phyloP scores from a whole-genome alignment of 2,113 vertebrate genomes.

The Corythaixoides concolor region DNA sequence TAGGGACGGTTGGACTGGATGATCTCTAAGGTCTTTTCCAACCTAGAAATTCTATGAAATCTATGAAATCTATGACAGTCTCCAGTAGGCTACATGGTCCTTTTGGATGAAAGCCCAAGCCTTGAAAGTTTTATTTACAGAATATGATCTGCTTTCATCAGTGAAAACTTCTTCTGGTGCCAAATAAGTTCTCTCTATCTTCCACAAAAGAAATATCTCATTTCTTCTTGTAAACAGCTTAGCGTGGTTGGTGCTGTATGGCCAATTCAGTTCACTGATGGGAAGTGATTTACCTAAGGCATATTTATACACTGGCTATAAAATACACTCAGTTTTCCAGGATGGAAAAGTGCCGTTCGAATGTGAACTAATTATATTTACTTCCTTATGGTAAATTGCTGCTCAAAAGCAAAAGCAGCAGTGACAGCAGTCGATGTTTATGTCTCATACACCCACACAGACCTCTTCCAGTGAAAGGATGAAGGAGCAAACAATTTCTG shows the following conservation, averaged over 20 bases:
- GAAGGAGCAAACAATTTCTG: not conserved
- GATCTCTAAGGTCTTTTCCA: no score
- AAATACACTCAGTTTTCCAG: not conserved
- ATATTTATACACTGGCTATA: not conserved
- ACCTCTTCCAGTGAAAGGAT: not conserved
- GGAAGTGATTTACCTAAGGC: not conserved
- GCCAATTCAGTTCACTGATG: not conserved
- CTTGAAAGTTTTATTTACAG: not conserved
- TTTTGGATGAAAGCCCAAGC: not conserved
- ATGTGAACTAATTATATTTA: slow-evolving; percentile 2
- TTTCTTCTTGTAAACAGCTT: not conserved
- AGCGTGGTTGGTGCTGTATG: not conserved
- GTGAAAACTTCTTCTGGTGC: not conserved
- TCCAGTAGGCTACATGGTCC: not conserved
- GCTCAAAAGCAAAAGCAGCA: not conserved
- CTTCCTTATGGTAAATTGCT: not conserved
- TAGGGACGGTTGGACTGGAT: no score
- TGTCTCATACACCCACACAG: not conserved
- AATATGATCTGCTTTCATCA: not conserved
- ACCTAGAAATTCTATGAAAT: no score
- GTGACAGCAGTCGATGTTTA: not conserved
- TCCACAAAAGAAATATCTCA: not conserved
- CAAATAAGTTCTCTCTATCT: not conserved
- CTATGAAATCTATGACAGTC: no score
- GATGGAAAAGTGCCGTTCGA: not conserved